Evolutionary conservation across 1,140 invertebrate species (phyloP), one percentile per base, ranked within the genome.

Genomic region (Drosophila ohnishii): DNA sequence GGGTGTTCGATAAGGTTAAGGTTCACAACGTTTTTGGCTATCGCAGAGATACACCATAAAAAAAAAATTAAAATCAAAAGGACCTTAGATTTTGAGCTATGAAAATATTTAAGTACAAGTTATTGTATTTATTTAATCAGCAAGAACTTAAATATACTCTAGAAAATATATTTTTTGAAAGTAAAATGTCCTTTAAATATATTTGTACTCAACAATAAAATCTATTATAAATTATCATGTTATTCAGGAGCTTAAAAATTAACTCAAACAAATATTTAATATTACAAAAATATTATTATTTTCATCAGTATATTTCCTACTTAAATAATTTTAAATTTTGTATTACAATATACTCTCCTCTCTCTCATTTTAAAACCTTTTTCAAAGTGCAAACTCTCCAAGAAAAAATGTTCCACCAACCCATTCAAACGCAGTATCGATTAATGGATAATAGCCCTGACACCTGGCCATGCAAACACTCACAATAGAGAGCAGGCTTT

Each of bases 381-480:
- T 9, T 55, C 8, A 34, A 37, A 37, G 51, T 55, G 51, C 34
- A n/a, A 3, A 1, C 16, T 53, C 8, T n/a, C 2, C 34, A 1
- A 3, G 3, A 0, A 13, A 28, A 28, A 8, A 16, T n/a, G 40
- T 63, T 11, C 14, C 28, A 16, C 34, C 22, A 28, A 28, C 13
- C 45, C 22, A 40, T 57, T 45, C 30, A 60, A 56, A n/a, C 25
- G 53, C 45, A 32, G 34, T 47, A 62, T 70, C 79, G 71, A 86
- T 87, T 79, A 86, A 77, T 75, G 56, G 40, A 76, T 82, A 83
- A 83, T 73, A 82, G 65, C 47, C 64, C 56, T 75, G 80, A 85
- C 82, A 85, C 78, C 69, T 81, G 82, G 47, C 8, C 34, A 10
- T 5, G 53, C 42, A 45, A 44, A 59, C 47, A 37, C 51, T 35